Evolutionary conservation across 23 tunicate genomes (phyloP), one percentile per base, ranked within the genome.

Genomic region (Aplidium turbinatum): DNA sequence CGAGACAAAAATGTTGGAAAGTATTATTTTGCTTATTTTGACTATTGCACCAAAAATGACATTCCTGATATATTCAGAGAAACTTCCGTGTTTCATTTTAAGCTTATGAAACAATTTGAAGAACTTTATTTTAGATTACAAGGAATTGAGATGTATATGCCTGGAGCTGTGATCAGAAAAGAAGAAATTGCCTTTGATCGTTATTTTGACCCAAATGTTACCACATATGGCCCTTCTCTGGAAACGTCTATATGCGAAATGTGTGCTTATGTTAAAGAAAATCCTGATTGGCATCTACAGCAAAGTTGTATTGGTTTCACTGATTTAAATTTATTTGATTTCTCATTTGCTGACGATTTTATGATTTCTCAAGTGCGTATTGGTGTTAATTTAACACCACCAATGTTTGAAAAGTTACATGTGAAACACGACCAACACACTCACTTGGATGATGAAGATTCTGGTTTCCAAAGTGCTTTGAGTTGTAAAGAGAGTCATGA

Each of bases 31-130:
- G 73, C 67, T 6, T 85, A 77, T 47, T 85, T 85, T 58, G 78
- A 69, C 29, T 85, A 85, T 70, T 74, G 82, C 58, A 29, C 48
- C n/a, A 57, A 69, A 1, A 19, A 29, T 0, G 39, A 69, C 30
- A 69, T 85, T 3, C 92, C 92, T 2, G 33, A 58, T 18, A 51
- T 31, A 16, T 77, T 85, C 27, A 7, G 16, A 1, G 74, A 77
- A 6, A 78, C 51, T 13, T 18, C 51, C 23, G 42, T 36, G 27
- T 69, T 46, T 39, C 63, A 56, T 30, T 80, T 68, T 69, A 34
- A 27, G 31, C 73, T 85, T 3, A 85, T 85, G 92, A 48, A 70
- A 4, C 69, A 85, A 31, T 77, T 78, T 70, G 92, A 85, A 25
- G 52, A 77, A 18, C 57, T 85, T n/a, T 85, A 77, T 32, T 78